phyloP scores from a whole-genome alignment of 2,113 vertebrate genomes.

The Prietella phreatophila region DNA sequence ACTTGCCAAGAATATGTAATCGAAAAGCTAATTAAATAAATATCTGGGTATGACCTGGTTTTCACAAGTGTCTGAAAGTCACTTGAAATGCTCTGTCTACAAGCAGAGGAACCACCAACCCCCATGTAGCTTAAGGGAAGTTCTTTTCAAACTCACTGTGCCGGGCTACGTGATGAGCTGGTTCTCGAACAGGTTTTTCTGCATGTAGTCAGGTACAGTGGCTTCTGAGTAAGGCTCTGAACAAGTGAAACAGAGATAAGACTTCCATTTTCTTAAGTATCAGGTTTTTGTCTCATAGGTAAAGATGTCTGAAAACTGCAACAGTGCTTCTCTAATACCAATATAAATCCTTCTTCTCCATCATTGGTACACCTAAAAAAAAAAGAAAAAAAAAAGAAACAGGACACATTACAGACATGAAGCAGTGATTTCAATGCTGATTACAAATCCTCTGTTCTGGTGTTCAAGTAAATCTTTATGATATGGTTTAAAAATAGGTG shows the following conservation, averaged over 20 bases:
- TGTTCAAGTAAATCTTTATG: background rate
- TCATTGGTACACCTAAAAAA: constrained; percentile 53
- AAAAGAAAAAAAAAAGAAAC: constrained; percentile 19
- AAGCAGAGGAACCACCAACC: constrained; percentile 7
- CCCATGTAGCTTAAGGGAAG: constrained; percentile 33
- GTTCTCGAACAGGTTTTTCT: constrained; percentile 66
- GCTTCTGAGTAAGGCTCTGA: constrained; percentile 47
- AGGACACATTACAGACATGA: background rate
- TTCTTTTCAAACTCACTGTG: constrained; percentile 15
- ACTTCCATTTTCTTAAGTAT: constrained; percentile 25
- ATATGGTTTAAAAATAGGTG: background rate
- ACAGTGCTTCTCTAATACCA: constrained; percentile 64
- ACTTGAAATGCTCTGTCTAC: constrained; percentile 7
- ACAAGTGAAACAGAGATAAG: constrained; percentile 23
- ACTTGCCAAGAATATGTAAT: background rate
- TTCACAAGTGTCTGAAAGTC: background rate
- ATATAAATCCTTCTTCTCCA: constrained; percentile 72
- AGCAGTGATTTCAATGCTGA: background rate
- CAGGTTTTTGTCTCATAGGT: constrained; percentile 19
- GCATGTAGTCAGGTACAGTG: constrained; percentile 31
- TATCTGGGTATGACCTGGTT: background rate
- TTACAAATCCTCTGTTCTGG: background rate
- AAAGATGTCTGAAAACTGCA: background rate
- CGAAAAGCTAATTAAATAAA: background rate
- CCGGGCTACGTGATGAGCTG: constrained; percentile 32